A percentile compares a stretch with the other conserved stretches of the same genome.
Evolutionary conservation across 2,888 invertebrate genomes (phyloP).

Genomic region (Orthosia cruda): DNA sequence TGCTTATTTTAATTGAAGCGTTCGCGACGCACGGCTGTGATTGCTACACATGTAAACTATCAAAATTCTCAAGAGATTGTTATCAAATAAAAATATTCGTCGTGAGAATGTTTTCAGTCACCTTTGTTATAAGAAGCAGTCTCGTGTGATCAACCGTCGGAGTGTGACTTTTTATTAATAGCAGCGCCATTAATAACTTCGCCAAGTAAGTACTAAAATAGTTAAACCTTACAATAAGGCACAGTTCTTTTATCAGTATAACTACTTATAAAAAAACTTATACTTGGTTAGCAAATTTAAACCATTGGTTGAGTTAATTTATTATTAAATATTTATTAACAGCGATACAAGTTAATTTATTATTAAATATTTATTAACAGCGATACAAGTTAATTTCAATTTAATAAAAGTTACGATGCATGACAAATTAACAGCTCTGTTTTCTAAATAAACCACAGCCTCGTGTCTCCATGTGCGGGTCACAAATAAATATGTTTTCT

Average conservation of each 20-base stretch:
- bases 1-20: conserved; percentile 81
- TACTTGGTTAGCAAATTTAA: too few species aligned
- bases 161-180: conserved; percentile 41
- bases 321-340: too few species aligned
- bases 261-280: too few species aligned
- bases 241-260: too few species aligned
- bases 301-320: too few species aligned
- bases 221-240: conserved; percentile 3
- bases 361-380: too few species aligned
- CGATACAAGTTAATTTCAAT: conserved; percentile 28
- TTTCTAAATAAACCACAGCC: conserved; percentile 14
- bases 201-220: conserved; percentile 56
- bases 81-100: conserved; percentile 40
- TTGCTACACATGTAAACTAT: conserved; percentile 65
- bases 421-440: conserved; percentile 28
- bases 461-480: too few species aligned
- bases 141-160: conserved; percentile 49
- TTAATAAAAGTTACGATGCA: conserved; percentile 27
- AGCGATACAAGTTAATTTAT: too few species aligned
- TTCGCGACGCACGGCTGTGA: conserved; percentile 75
- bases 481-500: too few species aligned
- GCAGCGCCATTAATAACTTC: conserved; percentile 26
- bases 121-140: conserved; percentile 51
- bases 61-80: conserved; percentile 58
- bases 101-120: conserved; percentile 59